Conservation (phyloP, 1,140 invertebrate genomes). For the Sesamia nonagrioides region DNA sequence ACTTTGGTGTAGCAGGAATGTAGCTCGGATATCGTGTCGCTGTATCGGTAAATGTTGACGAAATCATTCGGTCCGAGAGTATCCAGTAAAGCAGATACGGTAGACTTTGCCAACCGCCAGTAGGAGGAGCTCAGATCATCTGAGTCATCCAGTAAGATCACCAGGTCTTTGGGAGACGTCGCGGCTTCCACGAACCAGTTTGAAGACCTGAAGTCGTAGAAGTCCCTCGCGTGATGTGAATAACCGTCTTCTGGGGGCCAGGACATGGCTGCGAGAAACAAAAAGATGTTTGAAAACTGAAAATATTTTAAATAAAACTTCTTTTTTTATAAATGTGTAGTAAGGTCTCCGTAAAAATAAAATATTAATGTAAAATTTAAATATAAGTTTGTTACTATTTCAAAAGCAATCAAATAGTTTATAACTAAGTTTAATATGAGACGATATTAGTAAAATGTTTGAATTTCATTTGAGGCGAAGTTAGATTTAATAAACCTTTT, state of each 20-base stretch:
- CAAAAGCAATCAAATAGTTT: conserved; percentile 5
- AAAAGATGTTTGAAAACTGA: background rate
- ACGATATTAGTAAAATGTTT: conserved; percentile 10
- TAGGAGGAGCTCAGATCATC: conserved; percentile 96
- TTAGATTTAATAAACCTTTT: background rate
- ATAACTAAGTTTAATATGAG: background rate
- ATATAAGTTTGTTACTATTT: background rate
- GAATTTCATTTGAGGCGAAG: background rate
- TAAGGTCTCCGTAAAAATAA: background rate
- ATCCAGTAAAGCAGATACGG: conserved; percentile 95
- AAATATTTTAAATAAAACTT: too few relatives aligned
- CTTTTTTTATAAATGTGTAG: background rate
- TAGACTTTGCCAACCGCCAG: conserved; percentile 94
- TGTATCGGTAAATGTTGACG: conserved; percentile 97
- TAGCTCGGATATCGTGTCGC: conserved; percentile 92
- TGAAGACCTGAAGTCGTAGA: conserved; percentile 95
- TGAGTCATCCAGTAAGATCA: conserved; percentile 96
- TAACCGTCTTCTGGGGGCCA: conserved; percentile 85
- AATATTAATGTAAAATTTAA: background rate
- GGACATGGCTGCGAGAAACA: conserved; percentile 77
- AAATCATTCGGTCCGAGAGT: conserved; percentile 98
- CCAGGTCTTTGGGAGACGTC: conserved; percentile 98
- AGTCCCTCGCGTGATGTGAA: conserved; percentile 89
- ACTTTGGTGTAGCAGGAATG: conserved; percentile 96
- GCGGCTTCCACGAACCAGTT: conserved; percentile 98